Conservation (phyloP, 2,888 invertebrate genomes). For the Cremastinae sp. region DNA sequence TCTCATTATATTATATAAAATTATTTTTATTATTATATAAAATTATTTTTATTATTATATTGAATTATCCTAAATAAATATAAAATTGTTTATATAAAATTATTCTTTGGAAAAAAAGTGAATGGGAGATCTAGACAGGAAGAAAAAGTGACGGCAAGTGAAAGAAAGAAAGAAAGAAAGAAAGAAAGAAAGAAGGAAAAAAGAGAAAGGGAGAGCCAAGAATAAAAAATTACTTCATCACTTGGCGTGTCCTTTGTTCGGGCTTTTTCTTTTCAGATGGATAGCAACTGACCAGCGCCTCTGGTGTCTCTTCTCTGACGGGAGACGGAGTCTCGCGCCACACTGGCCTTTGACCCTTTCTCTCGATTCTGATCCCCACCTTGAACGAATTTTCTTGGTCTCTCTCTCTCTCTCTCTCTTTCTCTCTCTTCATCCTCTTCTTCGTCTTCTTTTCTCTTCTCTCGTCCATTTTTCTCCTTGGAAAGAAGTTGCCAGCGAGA, state of each 20-base stretch:
- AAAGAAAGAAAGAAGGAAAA: constrained; percentile 23
- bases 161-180: constrained; percentile 22
- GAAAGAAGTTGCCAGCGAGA: constrained; percentile 22
- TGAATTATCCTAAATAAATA: constrained; percentile 19
- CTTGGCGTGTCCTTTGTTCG: constrained; percentile 42
- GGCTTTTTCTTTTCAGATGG: constrained; percentile 53
- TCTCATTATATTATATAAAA: too few relatives aligned
- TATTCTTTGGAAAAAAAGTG: constrained; percentile 17
- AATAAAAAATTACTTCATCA: constrained; percentile 24
- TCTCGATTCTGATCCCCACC: constrained; percentile 40
- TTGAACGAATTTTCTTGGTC: too few relatives aligned
- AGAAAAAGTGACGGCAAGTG: too few relatives aligned
- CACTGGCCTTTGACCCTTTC: constrained; percentile 31
- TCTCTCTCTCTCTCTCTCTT: constrained; percentile 20
- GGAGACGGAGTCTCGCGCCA: constrained; percentile 23
- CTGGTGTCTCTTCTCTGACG: constrained; percentile 41
- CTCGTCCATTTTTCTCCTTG: constrained; percentile 3
- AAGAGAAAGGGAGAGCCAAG: constrained; percentile 5
- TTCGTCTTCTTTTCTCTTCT: neutral
- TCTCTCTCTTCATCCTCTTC: neutral
- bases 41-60: too few relatives aligned
- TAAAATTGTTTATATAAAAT: constrained; percentile 50
- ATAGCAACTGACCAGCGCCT: constrained; percentile 55
- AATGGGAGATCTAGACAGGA: too few relatives aligned
- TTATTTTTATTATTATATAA: too few relatives aligned